These are phyloP conservation scores for Thunnus albacares DNA, from an alignment of 2,797 vertebrate species.

Conservation along the genomic window DNA sequence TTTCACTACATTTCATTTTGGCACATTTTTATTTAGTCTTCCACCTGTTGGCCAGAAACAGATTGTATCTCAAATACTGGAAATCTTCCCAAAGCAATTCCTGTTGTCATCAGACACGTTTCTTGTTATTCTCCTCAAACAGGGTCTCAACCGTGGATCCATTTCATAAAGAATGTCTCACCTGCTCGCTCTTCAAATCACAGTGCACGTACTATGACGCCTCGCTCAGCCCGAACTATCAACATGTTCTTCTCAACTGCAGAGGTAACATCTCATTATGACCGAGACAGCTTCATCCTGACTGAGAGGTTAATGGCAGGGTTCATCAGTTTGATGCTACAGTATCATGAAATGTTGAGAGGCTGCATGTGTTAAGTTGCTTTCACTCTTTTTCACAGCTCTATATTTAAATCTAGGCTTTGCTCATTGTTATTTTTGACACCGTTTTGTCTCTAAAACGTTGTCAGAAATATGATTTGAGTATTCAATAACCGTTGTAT, in stretches of 20 bases:
- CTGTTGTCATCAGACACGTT: background rate
- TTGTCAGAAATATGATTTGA: background rate
- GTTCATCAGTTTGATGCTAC: background rate
- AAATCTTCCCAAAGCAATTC: background rate
- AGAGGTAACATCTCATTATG: conserved; percentile 68
- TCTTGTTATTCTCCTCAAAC: conserved; percentile 17
- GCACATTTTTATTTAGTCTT: background rate
- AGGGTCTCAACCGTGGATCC: conserved; percentile 71
- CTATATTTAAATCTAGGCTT: background rate
- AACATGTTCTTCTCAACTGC: conserved; percentile 80
- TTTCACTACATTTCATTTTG: background rate
- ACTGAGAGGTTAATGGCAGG: background rate
- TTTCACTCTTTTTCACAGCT: background rate
- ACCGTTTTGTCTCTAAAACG: background rate
- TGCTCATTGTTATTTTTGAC: background rate
- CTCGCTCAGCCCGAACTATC: conserved; percentile 64
- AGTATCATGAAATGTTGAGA: background rate
- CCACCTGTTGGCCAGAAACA: background rate
- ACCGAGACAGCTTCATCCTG: background rate
- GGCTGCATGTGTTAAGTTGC: background rate
- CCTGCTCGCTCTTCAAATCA: conserved; percentile 77
- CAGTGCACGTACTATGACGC: conserved; percentile 77
- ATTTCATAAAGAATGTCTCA: conserved; percentile 77
- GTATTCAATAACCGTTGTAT: background rate
- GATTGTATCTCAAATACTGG: background rate